Conservation (phyloP, 2,113 vertebrate species). For the Clarias gariepinus region DNA sequence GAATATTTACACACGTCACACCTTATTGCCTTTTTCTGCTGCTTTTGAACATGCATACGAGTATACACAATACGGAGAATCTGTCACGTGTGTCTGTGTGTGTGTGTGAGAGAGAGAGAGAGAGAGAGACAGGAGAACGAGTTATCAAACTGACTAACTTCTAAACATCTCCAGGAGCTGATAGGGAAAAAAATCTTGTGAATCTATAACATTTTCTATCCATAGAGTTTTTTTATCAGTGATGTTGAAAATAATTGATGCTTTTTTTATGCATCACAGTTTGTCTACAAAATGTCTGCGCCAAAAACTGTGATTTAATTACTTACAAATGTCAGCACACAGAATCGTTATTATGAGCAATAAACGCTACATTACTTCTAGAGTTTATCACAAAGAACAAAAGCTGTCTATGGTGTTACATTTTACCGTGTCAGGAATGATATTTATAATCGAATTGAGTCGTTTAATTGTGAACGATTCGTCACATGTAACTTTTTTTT, state of each 20-base stretch:
- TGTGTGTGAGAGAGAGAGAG: background rate
- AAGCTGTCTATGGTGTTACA: background rate
- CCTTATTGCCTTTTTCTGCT: background rate
- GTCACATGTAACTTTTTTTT: background rate
- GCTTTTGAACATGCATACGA: background rate
- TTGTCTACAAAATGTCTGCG: background rate
- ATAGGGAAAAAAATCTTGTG: background rate
- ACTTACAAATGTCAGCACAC: background rate
- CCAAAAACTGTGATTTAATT: background rate
- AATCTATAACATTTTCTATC: background rate
- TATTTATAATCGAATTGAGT: background rate
- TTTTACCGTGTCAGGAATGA: too few relatives aligned
- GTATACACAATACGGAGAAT: background rate
- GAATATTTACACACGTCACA: background rate
- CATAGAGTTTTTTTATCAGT: background rate
- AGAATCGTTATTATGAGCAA: background rate
- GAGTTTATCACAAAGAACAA: background rate
- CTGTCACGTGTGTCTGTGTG: background rate
- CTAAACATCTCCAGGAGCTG: background rate
- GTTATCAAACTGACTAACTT: background rate
- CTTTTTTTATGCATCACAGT: background rate
- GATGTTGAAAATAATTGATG: background rate
- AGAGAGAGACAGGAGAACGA: background rate
- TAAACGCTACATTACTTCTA: background rate
- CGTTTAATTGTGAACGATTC: background rate